These are phyloP conservation scores for Herpailurus yagouaroundi DNA, from an alignment of 2,113 vertebrate species.

Conservation along the genomic window DNA sequence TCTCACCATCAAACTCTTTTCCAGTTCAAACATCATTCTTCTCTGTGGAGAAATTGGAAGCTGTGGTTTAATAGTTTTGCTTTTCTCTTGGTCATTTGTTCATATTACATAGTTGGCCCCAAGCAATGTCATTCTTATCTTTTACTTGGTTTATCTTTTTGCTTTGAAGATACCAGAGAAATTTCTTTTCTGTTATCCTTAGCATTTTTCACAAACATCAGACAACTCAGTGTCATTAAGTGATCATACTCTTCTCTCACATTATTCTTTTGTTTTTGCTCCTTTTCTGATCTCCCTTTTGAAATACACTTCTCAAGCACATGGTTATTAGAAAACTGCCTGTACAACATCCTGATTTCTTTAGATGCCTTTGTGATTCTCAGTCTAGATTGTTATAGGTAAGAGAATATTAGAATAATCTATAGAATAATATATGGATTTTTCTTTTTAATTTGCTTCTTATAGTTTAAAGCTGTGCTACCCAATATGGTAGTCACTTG, in stretches of 20 bases:
- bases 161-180: conserved; percentile 7
- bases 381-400: not conserved
- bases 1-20: not conserved
- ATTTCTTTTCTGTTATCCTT: conserved; percentile 12
- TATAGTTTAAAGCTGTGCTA: not conserved
- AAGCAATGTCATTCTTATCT: conserved; percentile 22
- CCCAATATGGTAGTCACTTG: not conserved
- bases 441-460: conserved; percentile 5
- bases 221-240: not conserved
- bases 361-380: not conserved
- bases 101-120: not conserved
- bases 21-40: not conserved
- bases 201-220: conserved; percentile 19
- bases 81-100: conserved; percentile 54
- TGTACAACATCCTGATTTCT: not conserved
- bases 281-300: not conserved
- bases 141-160: not conserved
- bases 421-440: not conserved
- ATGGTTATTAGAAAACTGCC: not conserved
- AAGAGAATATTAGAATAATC: not conserved
- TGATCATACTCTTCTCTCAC: not conserved
- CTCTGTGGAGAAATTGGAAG: conserved; percentile 4
- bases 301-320: not conserved
- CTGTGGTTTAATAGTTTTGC: not conserved
- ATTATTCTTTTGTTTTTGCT: not conserved